Conservation (phyloP, 2,888 invertebrate species). For the Amiota communis region DNA sequence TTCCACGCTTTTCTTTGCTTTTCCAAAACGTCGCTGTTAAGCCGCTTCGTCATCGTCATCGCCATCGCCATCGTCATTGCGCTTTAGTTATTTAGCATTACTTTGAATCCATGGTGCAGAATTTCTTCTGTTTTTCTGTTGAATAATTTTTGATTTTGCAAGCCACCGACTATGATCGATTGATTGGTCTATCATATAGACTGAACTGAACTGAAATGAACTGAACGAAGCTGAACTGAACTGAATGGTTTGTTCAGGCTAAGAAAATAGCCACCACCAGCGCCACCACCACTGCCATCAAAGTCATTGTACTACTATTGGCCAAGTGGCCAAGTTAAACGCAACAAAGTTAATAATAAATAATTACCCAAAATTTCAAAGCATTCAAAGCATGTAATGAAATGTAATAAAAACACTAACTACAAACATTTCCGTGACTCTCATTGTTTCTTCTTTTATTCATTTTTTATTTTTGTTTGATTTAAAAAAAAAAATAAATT, state of each 20-base stretch:
- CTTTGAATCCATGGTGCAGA: background rate
- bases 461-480: background rate
- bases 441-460: background rate
- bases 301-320: no score
- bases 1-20: conserved; percentile 42
- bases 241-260: no score
- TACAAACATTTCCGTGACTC: background rate
- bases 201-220: no score
- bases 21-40: conserved; percentile 33
- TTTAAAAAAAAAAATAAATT: no score
- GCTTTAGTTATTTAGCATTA: background rate
- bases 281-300: no score
- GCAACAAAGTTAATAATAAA: conserved; percentile 15
- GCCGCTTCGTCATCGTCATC: background rate
- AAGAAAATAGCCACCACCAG: no score
- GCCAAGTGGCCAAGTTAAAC: background rate
- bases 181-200: no score
- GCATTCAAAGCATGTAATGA: background rate
- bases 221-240: no score
- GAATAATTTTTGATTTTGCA: no score
- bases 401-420: background rate
- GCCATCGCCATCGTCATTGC: background rate
- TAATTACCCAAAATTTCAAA: conserved; percentile 29
- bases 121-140: background rate
- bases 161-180: no score